These are phyloP conservation scores for Poecilobothrus nobilitatus DNA, from an alignment of 2,888 invertebrate species.

Conservation along the genomic window DNA sequence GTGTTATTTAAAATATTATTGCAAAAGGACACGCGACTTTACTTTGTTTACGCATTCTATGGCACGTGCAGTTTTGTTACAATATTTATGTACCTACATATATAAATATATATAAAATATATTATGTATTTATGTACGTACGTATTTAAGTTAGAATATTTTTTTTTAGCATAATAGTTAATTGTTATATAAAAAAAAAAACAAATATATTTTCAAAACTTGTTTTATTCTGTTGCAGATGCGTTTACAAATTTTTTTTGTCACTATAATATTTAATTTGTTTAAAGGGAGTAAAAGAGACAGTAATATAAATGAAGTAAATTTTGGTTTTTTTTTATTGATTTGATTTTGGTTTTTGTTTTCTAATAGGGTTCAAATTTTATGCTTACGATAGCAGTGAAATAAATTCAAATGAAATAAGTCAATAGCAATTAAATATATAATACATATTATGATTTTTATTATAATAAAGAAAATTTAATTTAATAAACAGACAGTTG, in stretches of 20 bases:
- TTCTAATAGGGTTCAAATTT: too few relatives aligned
- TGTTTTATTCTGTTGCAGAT: neutral
- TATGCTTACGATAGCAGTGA: too few relatives aligned
- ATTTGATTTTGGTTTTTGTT: too few relatives aligned
- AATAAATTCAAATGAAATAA: too few relatives aligned
- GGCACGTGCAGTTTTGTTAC: neutral
- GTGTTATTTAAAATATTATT: neutral
- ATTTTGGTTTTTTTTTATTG: too few relatives aligned
- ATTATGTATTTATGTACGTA: neutral
- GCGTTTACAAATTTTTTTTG: neutral
- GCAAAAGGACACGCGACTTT: slow-evolving; percentile 4
- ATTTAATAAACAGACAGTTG: too few relatives aligned
- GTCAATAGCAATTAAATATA: too few relatives aligned
- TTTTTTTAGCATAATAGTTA: neutral
- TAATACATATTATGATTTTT: too few relatives aligned
- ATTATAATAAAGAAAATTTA: too few relatives aligned
- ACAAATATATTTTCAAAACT: neutral
- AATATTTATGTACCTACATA: neutral
- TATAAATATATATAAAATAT: neutral
- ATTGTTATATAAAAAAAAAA: neutral
- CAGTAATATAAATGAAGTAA: too few relatives aligned
- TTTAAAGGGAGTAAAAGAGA: too few relatives aligned
- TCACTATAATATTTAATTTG: too few relatives aligned
- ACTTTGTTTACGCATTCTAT: slow-evolving; percentile 4
- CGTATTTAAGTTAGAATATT: neutral